A percentile compares a stretch with the other conserved stretches of the same genome.
Conservation (phyloP, 2,113 vertebrate species). For the Strigops habroptila region DNA sequence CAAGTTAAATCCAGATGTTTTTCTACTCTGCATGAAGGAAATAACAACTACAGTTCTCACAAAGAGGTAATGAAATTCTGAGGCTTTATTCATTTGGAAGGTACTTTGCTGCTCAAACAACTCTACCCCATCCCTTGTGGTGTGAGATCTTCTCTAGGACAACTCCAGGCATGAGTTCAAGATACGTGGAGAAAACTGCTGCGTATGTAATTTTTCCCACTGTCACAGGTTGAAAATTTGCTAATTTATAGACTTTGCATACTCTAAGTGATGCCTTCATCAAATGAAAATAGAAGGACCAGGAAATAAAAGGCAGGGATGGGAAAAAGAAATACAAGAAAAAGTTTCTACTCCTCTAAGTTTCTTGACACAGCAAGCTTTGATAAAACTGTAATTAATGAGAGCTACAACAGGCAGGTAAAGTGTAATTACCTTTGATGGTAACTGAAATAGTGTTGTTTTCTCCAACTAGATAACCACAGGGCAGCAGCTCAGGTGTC, state of each 20-base stretch:
- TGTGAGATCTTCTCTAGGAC: neutral
- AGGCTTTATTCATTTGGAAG: neutral
- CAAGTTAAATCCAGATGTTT: neutral
- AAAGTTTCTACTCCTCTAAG: neutral
- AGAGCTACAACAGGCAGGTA: neutral
- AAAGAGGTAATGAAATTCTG: neutral
- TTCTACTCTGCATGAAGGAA: neutral
- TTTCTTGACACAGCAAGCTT: neutral
- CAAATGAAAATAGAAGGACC: neutral
- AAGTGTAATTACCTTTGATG: slow-evolving; percentile 81
- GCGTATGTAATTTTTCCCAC: neutral
- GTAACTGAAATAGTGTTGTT: slow-evolving; percentile 91
- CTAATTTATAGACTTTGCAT: neutral
- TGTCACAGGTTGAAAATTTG: neutral
- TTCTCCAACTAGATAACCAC: slow-evolving; percentile 95
- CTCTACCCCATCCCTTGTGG: neutral
- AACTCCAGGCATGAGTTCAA: neutral
- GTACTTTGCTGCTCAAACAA: neutral
- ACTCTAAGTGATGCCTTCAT: neutral
- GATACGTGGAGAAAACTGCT: neutral
- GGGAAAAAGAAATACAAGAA: neutral
- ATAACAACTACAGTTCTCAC: neutral
- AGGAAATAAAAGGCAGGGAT: neutral
- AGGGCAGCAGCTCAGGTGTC: slow-evolving; percentile 92
- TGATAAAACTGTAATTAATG: neutral